Conservation (phyloP, 2,797 vertebrate genomes). For the Fratercula arctica region DNA sequence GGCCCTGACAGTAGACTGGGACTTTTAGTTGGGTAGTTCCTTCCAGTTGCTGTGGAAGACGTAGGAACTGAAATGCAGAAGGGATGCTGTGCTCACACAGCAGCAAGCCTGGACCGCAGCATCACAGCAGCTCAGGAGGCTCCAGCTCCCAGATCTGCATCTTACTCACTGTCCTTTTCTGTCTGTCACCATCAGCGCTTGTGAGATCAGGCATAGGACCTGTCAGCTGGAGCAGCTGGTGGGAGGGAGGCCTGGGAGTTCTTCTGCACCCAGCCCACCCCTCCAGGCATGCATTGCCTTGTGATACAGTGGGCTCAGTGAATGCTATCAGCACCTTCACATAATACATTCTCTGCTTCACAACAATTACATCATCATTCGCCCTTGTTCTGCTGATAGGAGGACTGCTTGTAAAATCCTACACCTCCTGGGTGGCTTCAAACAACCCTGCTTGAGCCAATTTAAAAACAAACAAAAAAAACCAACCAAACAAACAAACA, state of each 20-base stretch:
- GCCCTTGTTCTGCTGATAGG: background rate
- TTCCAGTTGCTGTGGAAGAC: background rate
- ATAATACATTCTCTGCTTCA: background rate
- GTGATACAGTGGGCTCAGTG: fast-evolving
- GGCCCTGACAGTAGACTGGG: background rate
- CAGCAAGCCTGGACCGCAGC: fast-evolving
- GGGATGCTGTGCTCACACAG: fast-evolving
- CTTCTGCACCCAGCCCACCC: too few species aligned
- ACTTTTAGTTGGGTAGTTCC: background rate
- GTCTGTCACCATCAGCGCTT: fast-evolving
- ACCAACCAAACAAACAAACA: too few species aligned
- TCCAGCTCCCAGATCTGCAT: fast-evolving
- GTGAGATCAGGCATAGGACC: background rate
- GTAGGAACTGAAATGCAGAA: fast-evolving
- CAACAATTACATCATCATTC: fast-evolving
- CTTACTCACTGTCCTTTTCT: fast-evolving
- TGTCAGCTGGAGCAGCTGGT: background rate
- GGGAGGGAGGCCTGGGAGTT: background rate
- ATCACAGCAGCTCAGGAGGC: background rate
- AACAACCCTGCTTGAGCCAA: background rate
- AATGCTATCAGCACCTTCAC: fast-evolving
- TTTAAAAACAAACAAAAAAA: background rate
- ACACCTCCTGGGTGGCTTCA: background rate
- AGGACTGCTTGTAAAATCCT: background rate
- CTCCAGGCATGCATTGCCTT: fast-evolving